Base-by-base conservation (phyloP, 2,888 invertebrate species). In the Malthinus flaveolus region DNA sequence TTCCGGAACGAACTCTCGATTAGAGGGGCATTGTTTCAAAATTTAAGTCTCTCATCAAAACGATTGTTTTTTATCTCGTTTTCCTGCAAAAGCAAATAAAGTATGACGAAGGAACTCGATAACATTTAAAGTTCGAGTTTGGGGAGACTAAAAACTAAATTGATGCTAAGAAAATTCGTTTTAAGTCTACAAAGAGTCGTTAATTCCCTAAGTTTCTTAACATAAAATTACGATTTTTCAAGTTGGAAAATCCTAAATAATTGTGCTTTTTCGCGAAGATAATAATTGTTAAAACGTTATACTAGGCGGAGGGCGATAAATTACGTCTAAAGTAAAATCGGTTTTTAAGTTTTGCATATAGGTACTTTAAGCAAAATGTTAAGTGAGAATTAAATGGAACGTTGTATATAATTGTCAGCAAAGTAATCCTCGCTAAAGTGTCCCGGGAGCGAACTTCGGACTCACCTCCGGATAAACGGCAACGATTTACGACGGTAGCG, bases 381-480 rank as follows among this genome's bases (percentile, higher is more conserved):
- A 23, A 60, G 65, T 56, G 48, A 55, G 61, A 59, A 57, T 55
- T 60, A 61, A 64, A 62, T 59, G 65, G 71, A 70, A 73, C 71
- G 71, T 69, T 71, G 50, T 81, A 80, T 9, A 83, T 83, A 36
- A 83, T 84, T 67, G 84, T 83, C 56, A 83, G 73, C 82, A 81
- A 82, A 82, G 82, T 47, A 84, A 84, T 66, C 83, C 82, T 61
- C 79, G 80, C 49, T 82, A 84, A 63, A 82, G 82, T 57, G 82
- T 82, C 75, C 82, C 82, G 69, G 81, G 70, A 72, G 83, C 83
- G 51, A 80, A 81, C 5, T 78, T 81, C 8, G 81, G 83, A 61
- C 82, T 83, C 66, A 80, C 81, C 75, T 81, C 82, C 70, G 81
- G 78, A 33, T 84, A 81, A 73, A 84, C 84, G 66, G 83, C 82